A percentile compares a stretch with the other conserved stretches of the same genome.
phyloP scores from a whole-genome alignment of 2,888 invertebrate species.

The Thereva unica region DNA sequence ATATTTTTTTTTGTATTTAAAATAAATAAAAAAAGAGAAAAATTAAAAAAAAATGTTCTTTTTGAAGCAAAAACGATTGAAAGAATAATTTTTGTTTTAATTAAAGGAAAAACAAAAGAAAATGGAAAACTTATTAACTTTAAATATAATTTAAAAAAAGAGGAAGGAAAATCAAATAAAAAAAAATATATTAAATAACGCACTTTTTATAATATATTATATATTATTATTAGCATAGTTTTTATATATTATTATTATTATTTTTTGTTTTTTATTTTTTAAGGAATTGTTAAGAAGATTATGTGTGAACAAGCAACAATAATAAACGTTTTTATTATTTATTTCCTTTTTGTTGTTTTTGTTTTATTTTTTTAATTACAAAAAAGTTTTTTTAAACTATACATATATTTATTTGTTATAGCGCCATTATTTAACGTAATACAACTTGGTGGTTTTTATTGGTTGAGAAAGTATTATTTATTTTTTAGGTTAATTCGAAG shows the following conservation, averaged over 20 bases:
- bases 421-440: too few relatives aligned
- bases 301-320: constrained; percentile 31
- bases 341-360: constrained; percentile 3
- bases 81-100: not conserved
- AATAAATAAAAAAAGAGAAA: constrained; percentile 4
- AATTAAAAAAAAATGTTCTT: not conserved
- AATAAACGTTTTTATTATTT: constrained; percentile 33
- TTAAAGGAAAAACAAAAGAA: constrained; percentile 7
- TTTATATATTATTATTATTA: constrained; percentile 18
- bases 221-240: constrained; percentile 17
- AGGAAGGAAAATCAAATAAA: constrained; percentile 26
- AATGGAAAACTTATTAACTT: constrained; percentile 12
- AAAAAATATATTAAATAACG: constrained; percentile 22
- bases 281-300: constrained; percentile 29
- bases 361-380: not conserved
- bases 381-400: not conserved
- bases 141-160: constrained; percentile 18
- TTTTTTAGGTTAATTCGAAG: too few relatives aligned
- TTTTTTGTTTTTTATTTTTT: constrained; percentile 29
- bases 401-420: not conserved
- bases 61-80: constrained; percentile 1
- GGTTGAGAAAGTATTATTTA: too few relatives aligned
- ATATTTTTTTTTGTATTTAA: not conserved
- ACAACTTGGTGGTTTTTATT: too few relatives aligned
- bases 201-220: constrained; percentile 14